A percentile compares a stretch with the other conserved stretches of the same genome.
These are phyloP conservation scores for Tyto alba DNA, from an alignment of 2,113 vertebrate species.

Conservation along the genomic window DNA sequence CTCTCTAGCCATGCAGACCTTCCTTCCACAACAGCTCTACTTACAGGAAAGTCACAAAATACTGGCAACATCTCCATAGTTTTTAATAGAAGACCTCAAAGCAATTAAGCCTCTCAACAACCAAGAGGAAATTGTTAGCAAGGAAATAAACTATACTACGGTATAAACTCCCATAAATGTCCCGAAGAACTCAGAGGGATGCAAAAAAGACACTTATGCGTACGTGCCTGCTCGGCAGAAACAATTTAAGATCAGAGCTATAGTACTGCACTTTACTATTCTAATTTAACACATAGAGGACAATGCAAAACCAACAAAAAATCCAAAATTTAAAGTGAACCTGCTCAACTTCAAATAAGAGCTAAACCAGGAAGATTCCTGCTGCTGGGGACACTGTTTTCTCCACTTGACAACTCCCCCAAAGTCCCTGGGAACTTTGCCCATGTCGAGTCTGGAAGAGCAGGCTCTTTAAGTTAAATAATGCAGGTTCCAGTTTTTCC, in stretches of 20 bases:
- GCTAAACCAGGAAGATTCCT: not conserved
- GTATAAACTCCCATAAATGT: not conserved
- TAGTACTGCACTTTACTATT: not conserved
- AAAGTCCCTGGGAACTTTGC: not conserved
- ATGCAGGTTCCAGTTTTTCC: not conserved
- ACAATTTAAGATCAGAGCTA: not conserved
- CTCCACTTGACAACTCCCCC: not conserved
- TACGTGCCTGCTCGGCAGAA: not conserved
- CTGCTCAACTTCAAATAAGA: not conserved
- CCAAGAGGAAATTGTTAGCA: not conserved
- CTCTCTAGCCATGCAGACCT: not conserved
- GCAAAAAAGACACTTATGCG: not conserved
- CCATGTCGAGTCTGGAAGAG: rapidly evolving
- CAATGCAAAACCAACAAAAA: not conserved
- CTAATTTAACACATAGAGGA: not conserved
- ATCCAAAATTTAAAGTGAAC: not conserved
- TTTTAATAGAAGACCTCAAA: not conserved
- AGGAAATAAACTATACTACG: not conserved
- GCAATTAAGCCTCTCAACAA: not conserved
- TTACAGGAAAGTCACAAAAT: not conserved
- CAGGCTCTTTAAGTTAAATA: not conserved
- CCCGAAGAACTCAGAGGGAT: not conserved
- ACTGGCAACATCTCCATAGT: not conserved
- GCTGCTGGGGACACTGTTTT: not conserved
- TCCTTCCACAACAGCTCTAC: not conserved